Evolutionary conservation across 2,113 vertebrate species (phyloP).

Genomic region (Semnornis frantzii): DNA sequence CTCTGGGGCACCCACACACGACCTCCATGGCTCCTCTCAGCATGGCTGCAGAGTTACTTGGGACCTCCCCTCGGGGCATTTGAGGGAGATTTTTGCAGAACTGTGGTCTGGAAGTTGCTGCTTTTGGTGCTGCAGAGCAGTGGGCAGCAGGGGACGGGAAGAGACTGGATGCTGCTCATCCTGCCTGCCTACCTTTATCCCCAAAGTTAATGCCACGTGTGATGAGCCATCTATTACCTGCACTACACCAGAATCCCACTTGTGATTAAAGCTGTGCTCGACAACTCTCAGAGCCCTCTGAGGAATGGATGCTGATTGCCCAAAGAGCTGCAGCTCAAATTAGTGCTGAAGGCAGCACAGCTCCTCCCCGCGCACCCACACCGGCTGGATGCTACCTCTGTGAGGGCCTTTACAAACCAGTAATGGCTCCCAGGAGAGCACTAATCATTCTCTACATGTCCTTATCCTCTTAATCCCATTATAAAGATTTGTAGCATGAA

Average conservation of each 20-base stretch:
- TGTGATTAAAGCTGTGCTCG: background rate
- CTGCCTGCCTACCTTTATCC: background rate
- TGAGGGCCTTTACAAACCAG: background rate
- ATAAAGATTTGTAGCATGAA: background rate
- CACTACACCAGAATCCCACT: background rate
- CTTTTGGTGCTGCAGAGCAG: background rate
- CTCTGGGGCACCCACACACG: fast-evolving
- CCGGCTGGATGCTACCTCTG: background rate
- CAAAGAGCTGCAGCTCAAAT: background rate
- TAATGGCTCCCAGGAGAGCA: slow-evolving; percentile 13
- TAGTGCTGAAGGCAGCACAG: background rate
- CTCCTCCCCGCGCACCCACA: background rate
- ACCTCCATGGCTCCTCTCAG: background rate
- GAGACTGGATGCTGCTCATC: background rate
- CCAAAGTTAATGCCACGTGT: background rate
- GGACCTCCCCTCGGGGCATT: background rate
- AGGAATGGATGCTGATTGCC: slow-evolving; percentile 1
- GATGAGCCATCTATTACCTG: background rate
- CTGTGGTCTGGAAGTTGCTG: background rate
- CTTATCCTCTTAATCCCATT: slow-evolving; percentile 9
- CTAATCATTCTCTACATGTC: slow-evolving; percentile 8
- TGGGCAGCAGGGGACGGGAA: fast-evolving
- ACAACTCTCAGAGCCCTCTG: background rate
- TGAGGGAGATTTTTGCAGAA: background rate
- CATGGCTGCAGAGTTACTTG: background rate